Evolutionary conservation across 2,113 vertebrate species (phyloP).

Genomic region (Epinephelus fuscoguttatus): DNA sequence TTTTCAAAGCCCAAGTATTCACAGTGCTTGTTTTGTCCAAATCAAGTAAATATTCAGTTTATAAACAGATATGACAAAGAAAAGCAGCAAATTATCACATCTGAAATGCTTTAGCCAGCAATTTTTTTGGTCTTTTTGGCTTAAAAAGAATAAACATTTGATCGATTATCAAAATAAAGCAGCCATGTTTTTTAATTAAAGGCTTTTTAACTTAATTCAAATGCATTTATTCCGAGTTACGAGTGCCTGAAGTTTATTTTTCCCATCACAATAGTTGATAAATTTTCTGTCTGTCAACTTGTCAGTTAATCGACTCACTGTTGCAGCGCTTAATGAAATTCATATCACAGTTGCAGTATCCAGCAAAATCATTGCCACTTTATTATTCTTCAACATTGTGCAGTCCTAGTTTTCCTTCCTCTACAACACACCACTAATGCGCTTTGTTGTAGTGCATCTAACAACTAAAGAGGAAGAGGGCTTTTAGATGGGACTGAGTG

Average conservation of each 20-base stretch:
- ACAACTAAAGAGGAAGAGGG: not conserved
- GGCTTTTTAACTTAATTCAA: no score
- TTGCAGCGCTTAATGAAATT: no score
- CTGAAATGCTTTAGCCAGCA: not conserved
- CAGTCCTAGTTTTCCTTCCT: not conserved
- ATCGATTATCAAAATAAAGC: no score
- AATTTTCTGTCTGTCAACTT: not conserved
- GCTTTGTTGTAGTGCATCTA: not conserved
- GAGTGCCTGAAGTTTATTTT: no score
- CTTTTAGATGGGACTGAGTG: not conserved
- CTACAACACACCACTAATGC: not conserved
- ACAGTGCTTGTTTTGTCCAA: not conserved
- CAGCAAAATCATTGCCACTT: not conserved
- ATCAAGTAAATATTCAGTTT: not conserved
- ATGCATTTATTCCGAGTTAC: no score
- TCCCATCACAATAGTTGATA: not conserved
- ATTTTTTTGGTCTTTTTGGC: not conserved
- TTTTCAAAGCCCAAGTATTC: not conserved
- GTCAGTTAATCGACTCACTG: not conserved
- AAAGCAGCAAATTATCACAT: not conserved
- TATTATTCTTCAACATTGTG: not conserved
- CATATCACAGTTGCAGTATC: not conserved
- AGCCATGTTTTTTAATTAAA: no score
- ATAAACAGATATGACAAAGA: not conserved
- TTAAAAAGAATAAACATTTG: no score